Base-by-base conservation (phyloP, 2,888 invertebrate species). In the Ophion slaviceki region DNA sequence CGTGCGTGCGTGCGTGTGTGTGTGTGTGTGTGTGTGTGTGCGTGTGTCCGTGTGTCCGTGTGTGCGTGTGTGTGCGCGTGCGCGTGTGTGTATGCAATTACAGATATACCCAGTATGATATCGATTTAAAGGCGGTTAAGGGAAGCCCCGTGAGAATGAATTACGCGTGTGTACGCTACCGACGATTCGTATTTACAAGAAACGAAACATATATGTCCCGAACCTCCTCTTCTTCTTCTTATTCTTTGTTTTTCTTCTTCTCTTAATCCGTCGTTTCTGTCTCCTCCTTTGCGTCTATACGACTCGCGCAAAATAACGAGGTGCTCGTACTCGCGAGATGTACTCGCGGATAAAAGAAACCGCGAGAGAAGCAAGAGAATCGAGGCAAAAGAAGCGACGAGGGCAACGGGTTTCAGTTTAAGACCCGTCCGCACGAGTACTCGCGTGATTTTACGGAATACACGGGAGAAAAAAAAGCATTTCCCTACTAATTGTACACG, bases 101-200 rank as follows among this genome's bases (percentile, higher is more conserved):
- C 47, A 10, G 47, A 47, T 76, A 47, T 20, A 45, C n/a, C 61
- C 53, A 14, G 64, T 67, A 53, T 40, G 76, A 80, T 84, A 80
- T 84, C 80, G 84, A 80, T 76, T 84, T 62, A 72, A 80, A 77
- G 40, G 81, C 82, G 78, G 80, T 68, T 82, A 80, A 86, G 76
- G 79, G 72, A 82, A 86, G 84, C 84, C 75, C 75, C 82, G 87
- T 77, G 87, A 87, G 88, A 88, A 88, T 87, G 83, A 87, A 86
- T 87, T 82, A 86, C 86, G 80, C 80, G 66, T 32, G n/a, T 74
- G 80, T 86, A 82, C 72, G 82, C 86, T 86, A 84, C 85, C 78
- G 85, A 70, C 79, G 67, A 78, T 77, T 80, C 71, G 78, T 68
- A 70, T 53, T 81, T 81, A 74, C 85, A 81, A 74, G 68, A 68